phyloP scores from a whole-genome alignment of 2,113 vertebrate species.

The Erythrocercus mccallii region DNA sequence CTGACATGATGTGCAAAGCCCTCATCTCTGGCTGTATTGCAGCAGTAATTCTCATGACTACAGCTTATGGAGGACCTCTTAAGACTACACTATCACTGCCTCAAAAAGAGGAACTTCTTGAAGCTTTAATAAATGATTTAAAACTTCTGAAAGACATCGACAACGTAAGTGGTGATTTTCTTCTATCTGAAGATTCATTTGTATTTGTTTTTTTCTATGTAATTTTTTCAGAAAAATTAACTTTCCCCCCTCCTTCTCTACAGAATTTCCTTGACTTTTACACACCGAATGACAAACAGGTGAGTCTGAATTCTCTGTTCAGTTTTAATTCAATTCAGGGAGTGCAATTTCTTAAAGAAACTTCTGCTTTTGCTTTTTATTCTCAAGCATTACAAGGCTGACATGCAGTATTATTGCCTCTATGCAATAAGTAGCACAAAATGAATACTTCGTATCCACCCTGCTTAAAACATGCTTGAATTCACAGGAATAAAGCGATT shows the following conservation, averaged over 20 bases:
- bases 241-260: background rate
- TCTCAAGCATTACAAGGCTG: background rate
- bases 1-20: slow-evolving; percentile 62
- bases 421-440: background rate
- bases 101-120: rapidly evolving
- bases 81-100: rapidly evolving
- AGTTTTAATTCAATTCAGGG: background rate
- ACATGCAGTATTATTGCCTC: background rate
- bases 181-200: background rate
- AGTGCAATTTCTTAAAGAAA: background rate
- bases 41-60: slow-evolving; percentile 26
- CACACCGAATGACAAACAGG: background rate
- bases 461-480: background rate
- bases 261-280: slow-evolving; percentile 36
- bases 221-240: background rate
- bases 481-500: background rate
- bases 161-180: slow-evolving; percentile 58
- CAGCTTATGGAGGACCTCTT: slow-evolving; percentile 28
- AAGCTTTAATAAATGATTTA: background rate
- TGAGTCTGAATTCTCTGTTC: slow-evolving; percentile 12
- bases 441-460: background rate
- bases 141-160: background rate
- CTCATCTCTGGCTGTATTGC: slow-evolving; percentile 52
- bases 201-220: background rate
- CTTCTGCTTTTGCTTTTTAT: background rate